Base-by-base conservation (phyloP, 2,797 vertebrate species). In the Coracias cyanogaster region DNA sequence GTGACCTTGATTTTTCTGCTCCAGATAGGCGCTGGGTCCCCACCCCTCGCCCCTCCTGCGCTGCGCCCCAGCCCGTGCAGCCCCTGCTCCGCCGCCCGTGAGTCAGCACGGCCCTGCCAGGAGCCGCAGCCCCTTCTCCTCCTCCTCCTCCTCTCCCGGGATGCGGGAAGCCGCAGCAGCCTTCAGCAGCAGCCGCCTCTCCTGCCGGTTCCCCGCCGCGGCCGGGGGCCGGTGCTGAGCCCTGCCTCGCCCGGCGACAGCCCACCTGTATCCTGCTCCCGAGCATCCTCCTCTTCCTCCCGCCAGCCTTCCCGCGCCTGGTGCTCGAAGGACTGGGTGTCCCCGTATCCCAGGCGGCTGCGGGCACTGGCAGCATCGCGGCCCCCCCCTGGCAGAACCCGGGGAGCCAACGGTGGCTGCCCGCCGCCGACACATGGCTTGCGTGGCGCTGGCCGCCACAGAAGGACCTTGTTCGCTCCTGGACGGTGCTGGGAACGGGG, bases 31-130 rank as follows among this genome's bases (percentile, higher is more conserved):
- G 5, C 86, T 31, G 84, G 14, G 72, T 94, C 89, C 95, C 95
- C 95, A 90, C 95, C 96, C 93, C 91, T 94, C 8, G 6, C 90
- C 87, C 86, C 93, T 94, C 93, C 92, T 89, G 92, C 43, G 2
- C 67, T 41, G 49, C 5, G n/a, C 92, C 79, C 82, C 82, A 61
- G 77, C 62, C 77, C 37, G 24, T 43, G 8, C 93, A 90, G 93
- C 83, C 89, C 45, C 82, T 66, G 58, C 92, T 89, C 74, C 0
- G 81, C 67, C n/a, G 89, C 82, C 95, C 84, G 96, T 98, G 98
- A 98, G 98, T 98, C 98, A 98, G 98, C 98, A 98, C 66, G 66
- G 97, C 91, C 41, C 41, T 43, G 41, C 41, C 41, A 95, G 94
- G 94, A 93, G 93, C 82, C 6, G n/a, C 79, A 64, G 88, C 78